phyloP scores from a whole-genome alignment of 2,113 vertebrate species.

The Xenopus borealis region DNA sequence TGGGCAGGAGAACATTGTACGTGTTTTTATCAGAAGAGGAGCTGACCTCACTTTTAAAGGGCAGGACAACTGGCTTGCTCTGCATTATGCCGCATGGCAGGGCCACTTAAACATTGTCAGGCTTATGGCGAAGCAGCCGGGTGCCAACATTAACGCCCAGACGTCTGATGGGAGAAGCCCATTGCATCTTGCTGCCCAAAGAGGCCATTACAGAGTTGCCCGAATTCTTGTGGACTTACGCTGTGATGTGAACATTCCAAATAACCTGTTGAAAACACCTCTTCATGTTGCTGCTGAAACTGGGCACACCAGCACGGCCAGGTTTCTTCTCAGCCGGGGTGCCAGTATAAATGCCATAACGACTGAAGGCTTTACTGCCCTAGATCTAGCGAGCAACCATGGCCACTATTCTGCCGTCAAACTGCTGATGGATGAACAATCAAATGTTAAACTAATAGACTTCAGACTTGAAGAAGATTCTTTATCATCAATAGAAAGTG shows the following conservation, averaged over 20 bases:
- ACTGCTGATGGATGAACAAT: constrained; percentile 80
- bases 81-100: constrained; percentile 92
- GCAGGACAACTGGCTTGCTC: constrained; percentile 86
- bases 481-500: constrained; percentile 79
- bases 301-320: constrained; percentile 89
- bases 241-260: constrained; percentile 66
- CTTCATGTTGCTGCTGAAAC: constrained; percentile 89
- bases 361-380: constrained; percentile 70
- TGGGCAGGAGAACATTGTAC: constrained; percentile 84
- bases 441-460: constrained; percentile 59
- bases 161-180: constrained; percentile 83
- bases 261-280: constrained; percentile 64
- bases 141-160: constrained; percentile 75
- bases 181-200: constrained; percentile 86
- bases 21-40: constrained; percentile 81
- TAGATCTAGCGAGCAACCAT: constrained; percentile 78
- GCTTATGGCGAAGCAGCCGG: constrained; percentile 84
- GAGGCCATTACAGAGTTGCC: constrained; percentile 91
- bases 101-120: constrained; percentile 89
- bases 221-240: constrained; percentile 85
- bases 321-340: constrained; percentile 82
- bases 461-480: constrained; percentile 60
- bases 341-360: constrained; percentile 70
- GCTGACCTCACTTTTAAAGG: constrained; percentile 73
- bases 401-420: constrained; percentile 82